Evolutionary conservation across 1,140 invertebrate species (phyloP).

Genomic region (Brachionus paranguensis): DNA sequence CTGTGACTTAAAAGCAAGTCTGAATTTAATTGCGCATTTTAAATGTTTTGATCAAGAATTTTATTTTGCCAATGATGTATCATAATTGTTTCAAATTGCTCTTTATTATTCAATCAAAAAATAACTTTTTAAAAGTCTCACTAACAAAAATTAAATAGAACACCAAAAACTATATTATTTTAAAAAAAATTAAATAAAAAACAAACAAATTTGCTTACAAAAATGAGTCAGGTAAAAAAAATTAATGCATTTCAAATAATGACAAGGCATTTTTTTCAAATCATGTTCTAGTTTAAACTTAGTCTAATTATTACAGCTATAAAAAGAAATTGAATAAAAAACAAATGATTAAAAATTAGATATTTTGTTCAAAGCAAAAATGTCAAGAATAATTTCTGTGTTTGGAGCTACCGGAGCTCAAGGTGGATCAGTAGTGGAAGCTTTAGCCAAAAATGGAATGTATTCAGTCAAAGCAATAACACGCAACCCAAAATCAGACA

Average conservation of each 20-base stretch:
- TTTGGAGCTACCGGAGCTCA: slow-evolving; percentile 5
- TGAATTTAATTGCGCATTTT: no score
- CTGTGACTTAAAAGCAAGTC: no score
- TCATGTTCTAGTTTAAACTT: background rate
- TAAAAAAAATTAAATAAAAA: no score
- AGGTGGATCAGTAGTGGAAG: slow-evolving; percentile 13
- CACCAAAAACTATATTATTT: no score
- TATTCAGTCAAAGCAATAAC: background rate
- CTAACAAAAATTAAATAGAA: no score
- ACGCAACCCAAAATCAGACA: background rate
- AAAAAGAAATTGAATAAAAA: background rate
- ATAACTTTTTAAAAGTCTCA: no score
- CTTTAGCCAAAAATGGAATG: background rate
- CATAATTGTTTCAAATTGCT: no score
- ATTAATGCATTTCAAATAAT: slow-evolving; percentile 47
- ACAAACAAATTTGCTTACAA: background rate
- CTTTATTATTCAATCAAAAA: no score
- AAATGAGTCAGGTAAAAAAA: background rate
- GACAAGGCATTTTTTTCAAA: background rate
- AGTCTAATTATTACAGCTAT: background rate
- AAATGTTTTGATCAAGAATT: no score
- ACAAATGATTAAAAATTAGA: background rate
- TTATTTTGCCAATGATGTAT: no score
- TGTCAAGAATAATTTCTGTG: background rate
- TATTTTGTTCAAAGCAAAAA: background rate